Evolutionary conservation across 2,113 vertebrate species (phyloP), one percentile per base, ranked within the genome.

Genomic region (Rhynchopsitta pachyrhyncha): DNA sequence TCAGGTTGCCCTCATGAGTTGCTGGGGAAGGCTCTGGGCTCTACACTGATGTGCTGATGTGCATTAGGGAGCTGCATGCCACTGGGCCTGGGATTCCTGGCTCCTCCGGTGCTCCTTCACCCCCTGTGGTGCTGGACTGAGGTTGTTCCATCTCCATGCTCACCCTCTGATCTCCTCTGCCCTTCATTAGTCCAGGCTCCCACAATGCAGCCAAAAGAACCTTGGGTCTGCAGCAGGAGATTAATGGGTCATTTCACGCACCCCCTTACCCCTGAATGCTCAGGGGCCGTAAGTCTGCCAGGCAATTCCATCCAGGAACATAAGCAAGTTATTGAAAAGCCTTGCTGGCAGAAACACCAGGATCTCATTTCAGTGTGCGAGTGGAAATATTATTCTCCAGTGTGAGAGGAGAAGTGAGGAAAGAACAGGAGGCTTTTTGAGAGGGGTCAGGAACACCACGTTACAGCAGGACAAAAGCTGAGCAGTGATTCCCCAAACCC

Each of bases 391-490:
- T 94, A 89, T 85, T 85, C 90, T 87, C 87, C 92, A 78, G 55
- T 37, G 57, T 76, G 93, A 93, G 62, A 42, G 70, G 52, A 90
- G 85, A 90, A 91, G 90, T 88, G 95, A 47, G 95, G 96, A 90
- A 92, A 94, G 95, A 92, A 94, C 85, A 95, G 93, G 92, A 93
- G 78, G 82, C 92, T 94, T 93, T 95, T 91, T 94, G 78, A 96
- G 92, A 90, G 2, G 5, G 68, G 85, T 37, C 0, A 3, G 70
- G 85, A 95, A 82, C 96, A 94, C 92, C 90, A 79, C 94, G 90
- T 92, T 80, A 92, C 35, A 71, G 74, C 74, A 90, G 92, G 82
- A 90, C 82, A 90, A 79, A 87, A 89, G 89, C 5, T 31, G 90
- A 88, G 82, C 79, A 52, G 92, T 0, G 1, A 57, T 53, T 82